A percentile compares a stretch with the other conserved stretches of the same genome.
These are phyloP conservation scores for Zaprionus tsacasi DNA, from an alignment of 1,140 invertebrate genomes.

Conservation along the genomic window DNA sequence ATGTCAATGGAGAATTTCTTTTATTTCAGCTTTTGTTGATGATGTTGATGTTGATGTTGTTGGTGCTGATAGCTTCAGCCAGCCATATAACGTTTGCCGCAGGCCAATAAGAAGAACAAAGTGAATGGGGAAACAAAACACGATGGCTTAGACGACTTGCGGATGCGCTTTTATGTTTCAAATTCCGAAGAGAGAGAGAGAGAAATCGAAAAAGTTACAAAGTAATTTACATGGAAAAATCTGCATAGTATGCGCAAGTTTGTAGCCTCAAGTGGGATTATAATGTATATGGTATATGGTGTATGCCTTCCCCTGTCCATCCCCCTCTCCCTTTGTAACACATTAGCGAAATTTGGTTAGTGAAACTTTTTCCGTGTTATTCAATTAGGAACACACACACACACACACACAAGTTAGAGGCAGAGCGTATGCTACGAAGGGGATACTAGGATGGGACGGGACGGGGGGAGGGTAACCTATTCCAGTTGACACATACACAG, in stretches of 20 bases:
- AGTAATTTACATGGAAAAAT: neutral
- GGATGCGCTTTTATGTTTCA: neutral
- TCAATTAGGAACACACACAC: neutral
- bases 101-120: slow-evolving; percentile 9
- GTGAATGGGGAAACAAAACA: neutral
- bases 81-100: slow-evolving; percentile 16
- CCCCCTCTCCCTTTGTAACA: neutral
- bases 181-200: neutral
- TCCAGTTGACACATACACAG: slow-evolving; percentile 4
- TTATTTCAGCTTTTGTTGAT: slow-evolving; percentile 8
- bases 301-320: neutral
- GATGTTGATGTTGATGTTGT: neutral
- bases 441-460: no score
- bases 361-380: slow-evolving; percentile 12
- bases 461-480: neutral
- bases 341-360: slow-evolving; percentile 5
- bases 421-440: neutral
- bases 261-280: neutral
- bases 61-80: slow-evolving; percentile 18
- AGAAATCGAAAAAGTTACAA: neutral
- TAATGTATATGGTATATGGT: no score
- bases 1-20: slow-evolving; percentile 19
- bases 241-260: neutral
- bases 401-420: neutral
- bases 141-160: neutral